phyloP scores from a whole-genome alignment of 2,888 invertebrate species.

The Calliopum simillimum region DNA sequence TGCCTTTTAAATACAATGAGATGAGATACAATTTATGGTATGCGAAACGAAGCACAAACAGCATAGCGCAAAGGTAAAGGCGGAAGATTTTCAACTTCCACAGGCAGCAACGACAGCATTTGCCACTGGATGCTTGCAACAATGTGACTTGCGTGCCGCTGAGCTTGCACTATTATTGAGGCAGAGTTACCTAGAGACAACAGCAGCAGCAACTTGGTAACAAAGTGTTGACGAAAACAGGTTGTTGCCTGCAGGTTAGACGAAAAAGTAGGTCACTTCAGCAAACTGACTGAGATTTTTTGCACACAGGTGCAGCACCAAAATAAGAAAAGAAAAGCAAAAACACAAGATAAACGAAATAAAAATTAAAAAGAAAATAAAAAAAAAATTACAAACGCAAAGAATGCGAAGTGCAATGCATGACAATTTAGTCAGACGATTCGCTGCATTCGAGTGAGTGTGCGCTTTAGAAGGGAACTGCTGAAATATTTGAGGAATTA shows the following conservation, averaged over 20 bases:
- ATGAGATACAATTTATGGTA: slow-evolving; percentile 19
- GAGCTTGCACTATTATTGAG: slow-evolving; percentile 21
- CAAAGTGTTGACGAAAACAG: slow-evolving; percentile 47
- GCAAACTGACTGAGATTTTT: slow-evolving; percentile 38
- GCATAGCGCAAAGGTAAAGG: slow-evolving; percentile 10
- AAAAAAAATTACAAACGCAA: slow-evolving; percentile 22
- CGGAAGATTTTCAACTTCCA: slow-evolving; percentile 27
- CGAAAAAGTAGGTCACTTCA: slow-evolving; percentile 55
- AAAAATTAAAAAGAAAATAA: not conserved
- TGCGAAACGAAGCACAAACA: not conserved
- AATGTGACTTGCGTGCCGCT: slow-evolving; percentile 13
- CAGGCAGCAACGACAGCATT: slow-evolving; percentile 45
- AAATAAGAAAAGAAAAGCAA: slow-evolving; percentile 19
- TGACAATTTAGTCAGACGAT: slow-evolving; percentile 33
- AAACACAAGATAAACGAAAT: slow-evolving; percentile 18
- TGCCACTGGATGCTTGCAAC: slow-evolving; percentile 16
- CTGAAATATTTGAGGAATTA: slow-evolving; percentile 15
- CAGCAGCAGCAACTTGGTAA: slow-evolving; percentile 24
- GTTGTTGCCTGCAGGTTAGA: slow-evolving; percentile 40
- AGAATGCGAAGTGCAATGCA: slow-evolving; percentile 40
- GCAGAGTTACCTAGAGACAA: not conserved
- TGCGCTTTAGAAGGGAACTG: slow-evolving; percentile 20
- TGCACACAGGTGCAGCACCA: slow-evolving; percentile 38
- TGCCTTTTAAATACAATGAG: not conserved
- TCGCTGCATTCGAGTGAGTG: slow-evolving; percentile 1